phyloP scores from a whole-genome alignment of 2,888 invertebrate species.

The Tenthredo mesomela region DNA sequence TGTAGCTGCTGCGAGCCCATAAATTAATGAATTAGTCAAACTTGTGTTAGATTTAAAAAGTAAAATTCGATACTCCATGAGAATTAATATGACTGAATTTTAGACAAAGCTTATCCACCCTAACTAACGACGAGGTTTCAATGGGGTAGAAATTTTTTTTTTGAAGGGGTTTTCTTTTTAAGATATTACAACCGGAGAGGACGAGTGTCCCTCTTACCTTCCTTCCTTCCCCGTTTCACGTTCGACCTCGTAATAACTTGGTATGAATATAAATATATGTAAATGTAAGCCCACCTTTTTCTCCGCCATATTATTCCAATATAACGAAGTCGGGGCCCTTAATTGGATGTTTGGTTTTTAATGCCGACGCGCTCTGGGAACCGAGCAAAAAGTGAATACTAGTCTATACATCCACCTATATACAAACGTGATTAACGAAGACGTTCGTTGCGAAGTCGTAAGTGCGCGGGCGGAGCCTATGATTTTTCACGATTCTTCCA shows the following conservation, averaged over 20 bases:
- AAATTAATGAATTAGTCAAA: not conserved
- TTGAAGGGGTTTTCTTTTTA: slow-evolving; percentile 16
- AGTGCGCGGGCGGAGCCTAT: not conserved
- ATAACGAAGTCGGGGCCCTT: slow-evolving; percentile 56
- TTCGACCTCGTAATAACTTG: slow-evolving; percentile 54
- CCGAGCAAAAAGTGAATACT: slow-evolving; percentile 44
- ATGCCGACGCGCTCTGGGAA: slow-evolving; percentile 35
- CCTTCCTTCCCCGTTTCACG: slow-evolving; percentile 39
- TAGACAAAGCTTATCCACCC: slow-evolving; percentile 1
- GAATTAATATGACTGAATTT: not conserved
- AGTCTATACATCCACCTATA: not conserved
- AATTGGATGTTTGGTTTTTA: slow-evolving; percentile 56
- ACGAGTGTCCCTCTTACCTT: slow-evolving; percentile 50
- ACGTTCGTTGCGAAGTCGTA: not conserved
- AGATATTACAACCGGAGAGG: slow-evolving; percentile 18
- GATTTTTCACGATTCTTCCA: not conserved
- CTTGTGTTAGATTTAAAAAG: not conserved
- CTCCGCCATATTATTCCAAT: slow-evolving; percentile 58
- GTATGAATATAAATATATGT: slow-evolving; percentile 55
- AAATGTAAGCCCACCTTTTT: slow-evolving; percentile 52
- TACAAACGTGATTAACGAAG: not conserved
- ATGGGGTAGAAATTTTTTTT: not conserved
- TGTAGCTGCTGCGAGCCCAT: too few relatives aligned
- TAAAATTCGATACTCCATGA: not conserved
- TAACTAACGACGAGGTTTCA: slow-evolving; percentile 15